These are phyloP conservation scores for Lasioglossum figueresi DNA, from an alignment of 2,888 invertebrate species.

Conservation along the genomic window DNA sequence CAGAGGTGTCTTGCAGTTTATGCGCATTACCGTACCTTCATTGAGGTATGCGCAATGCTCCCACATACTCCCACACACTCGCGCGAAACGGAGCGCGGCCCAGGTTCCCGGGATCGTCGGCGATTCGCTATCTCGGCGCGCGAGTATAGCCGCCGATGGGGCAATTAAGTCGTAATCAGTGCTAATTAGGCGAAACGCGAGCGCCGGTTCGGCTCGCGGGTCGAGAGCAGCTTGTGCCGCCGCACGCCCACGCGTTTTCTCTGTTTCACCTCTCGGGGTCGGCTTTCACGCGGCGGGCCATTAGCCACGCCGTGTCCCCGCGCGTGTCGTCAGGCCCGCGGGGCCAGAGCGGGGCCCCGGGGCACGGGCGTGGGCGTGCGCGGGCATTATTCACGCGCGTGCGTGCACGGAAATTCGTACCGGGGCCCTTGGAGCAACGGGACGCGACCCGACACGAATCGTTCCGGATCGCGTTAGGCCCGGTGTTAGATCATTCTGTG, in stretches of 20 bases:
- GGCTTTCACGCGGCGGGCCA: constrained; percentile 53
- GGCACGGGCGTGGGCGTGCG: constrained; percentile 61
- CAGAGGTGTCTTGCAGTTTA: background rate
- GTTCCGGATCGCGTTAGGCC: constrained; percentile 56
- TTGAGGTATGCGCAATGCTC: background rate
- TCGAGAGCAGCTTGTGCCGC: constrained; percentile 7
- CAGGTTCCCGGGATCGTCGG: background rate
- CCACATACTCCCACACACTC: background rate
- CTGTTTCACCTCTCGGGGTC: constrained; percentile 24
- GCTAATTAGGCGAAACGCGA: constrained; percentile 67
- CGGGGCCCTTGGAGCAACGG: constrained; percentile 9
- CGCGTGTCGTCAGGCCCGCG: constrained; percentile 48
- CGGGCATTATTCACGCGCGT: constrained; percentile 71
- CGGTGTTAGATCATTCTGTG: constrained; percentile 52
- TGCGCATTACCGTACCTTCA: background rate
- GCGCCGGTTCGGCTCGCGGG: constrained; percentile 42
- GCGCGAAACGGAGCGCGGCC: background rate
- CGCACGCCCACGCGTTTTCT: constrained; percentile 62
- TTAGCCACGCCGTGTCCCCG: constrained; percentile 58
- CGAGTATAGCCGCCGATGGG: background rate
- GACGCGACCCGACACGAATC: constrained; percentile 58
- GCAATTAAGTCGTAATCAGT: constrained; percentile 63
- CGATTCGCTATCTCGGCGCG: constrained; percentile 1
- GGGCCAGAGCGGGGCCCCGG: background rate
- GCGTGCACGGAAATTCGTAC: constrained; percentile 62